Evolutionary conservation across 2,888 invertebrate species (phyloP), one percentile per base, ranked within the genome.

Genomic region (Melikaiella ostensackeni): DNA sequence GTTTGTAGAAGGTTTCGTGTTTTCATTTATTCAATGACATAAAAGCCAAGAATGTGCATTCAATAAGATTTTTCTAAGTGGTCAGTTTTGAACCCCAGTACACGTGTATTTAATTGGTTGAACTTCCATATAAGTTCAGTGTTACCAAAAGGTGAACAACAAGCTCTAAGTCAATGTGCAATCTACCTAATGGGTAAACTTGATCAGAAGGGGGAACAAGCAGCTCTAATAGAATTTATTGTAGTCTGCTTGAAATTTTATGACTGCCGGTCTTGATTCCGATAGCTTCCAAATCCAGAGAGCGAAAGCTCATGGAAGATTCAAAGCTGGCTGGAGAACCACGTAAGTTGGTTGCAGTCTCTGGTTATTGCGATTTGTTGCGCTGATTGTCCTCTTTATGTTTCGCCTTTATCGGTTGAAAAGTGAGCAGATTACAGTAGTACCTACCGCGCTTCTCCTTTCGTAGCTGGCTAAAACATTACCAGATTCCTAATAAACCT

Each of bases 401-500:
- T 70, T 70, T 50, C n/a, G 50, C 70, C 70, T 50, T 70, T 70
- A 70, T 70, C 70, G 70, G 70, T 50, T 50, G 70, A 70, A 50
- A 50, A 50, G 70, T 30, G n/a, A 70, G 50, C 50, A 70, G 70
- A 70, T 70, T 66, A 16, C 66, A 70, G 70, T 46, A 70, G 46
- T 70, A 70, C 50, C 70, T 70, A 70, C 70, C 50, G 70, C 70
- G 50, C 11, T 70, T 70, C 30, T 50, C 30, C 66, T 46, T 50
- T 50, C 27, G 5, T 70, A 11, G 27, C 46, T 50, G 30, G 11
- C 70, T 50, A 50, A 74, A 30, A 74, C 38, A 74, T 59, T 59
- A 57, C 50, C 35, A 59, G 59, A 74, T 59, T 74, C 74, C 59
- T 74, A 74, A 74, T 74, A 74, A 74, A 74, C 74, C 57, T 61